A percentile compares a stretch with the other conserved stretches of the same genome.
Evolutionary conservation across 2,797 vertebrate genomes (phyloP).

Genomic region (Rachycentron canadum): DNA sequence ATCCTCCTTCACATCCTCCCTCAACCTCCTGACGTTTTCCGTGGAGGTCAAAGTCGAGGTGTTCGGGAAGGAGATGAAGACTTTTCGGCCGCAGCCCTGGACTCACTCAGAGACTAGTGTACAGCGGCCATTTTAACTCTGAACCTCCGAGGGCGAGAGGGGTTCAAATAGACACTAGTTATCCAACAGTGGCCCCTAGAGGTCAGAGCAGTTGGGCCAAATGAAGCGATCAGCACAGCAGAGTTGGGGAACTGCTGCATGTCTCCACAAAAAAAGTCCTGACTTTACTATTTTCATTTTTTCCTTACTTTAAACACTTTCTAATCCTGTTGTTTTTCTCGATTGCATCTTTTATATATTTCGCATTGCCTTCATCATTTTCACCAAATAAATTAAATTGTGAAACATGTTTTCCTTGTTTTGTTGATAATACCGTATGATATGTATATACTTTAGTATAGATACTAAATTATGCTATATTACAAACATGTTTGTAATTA

Average conservation of each 20-base stretch:
- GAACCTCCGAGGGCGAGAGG: not conserved
- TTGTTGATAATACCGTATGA: not conserved
- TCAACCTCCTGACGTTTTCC: no score
- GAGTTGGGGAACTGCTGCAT: no score
- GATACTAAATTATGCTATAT: no score
- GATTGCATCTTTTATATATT: not conserved
- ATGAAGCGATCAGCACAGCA: not conserved
- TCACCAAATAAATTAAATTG: no score
- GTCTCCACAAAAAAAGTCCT: no score
- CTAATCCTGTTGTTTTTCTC: not conserved
- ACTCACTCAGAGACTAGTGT: not conserved
- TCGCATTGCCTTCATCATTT: no score
- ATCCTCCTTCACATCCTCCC: no score
- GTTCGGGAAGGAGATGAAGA: no score
- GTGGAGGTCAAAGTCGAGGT: no score
- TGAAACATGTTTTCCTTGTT: not conserved
- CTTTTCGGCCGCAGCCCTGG: not conserved
- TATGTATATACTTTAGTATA: not conserved
- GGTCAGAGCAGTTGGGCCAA: not conserved
- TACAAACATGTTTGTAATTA: not conserved
- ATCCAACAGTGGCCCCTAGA: conserved; percentile 40
- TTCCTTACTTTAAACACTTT: no score
- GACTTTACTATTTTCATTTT: no score
- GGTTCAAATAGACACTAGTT: not conserved
- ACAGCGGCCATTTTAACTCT: conserved; percentile 52